Conservation (phyloP, 2,797 vertebrate genomes). For the Chelonia mydas region DNA sequence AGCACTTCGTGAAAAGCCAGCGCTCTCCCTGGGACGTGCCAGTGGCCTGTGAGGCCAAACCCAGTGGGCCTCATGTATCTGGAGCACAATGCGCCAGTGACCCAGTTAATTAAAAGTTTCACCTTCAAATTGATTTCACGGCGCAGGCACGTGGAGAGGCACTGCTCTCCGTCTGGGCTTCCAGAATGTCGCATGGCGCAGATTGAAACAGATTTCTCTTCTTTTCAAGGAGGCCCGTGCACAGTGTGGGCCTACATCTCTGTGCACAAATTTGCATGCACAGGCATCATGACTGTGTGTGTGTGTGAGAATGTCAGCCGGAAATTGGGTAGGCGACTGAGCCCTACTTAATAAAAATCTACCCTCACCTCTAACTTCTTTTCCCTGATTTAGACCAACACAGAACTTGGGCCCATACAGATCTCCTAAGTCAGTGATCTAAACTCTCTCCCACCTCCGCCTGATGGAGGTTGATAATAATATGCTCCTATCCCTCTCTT, state of each 20-base stretch:
- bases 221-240: neutral
- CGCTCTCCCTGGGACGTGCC: too few relatives aligned
- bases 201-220: neutral
- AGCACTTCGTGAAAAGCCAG: neutral
- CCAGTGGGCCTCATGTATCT: neutral
- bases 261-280: rapidly evolving
- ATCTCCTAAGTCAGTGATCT: neutral
- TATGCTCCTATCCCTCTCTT: neutral
- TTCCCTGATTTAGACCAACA: neutral
- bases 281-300: neutral
- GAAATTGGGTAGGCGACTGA: neutral
- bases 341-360: neutral
- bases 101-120: neutral
- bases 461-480: neutral
- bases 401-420: neutral
- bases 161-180: neutral
- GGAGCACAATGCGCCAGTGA: neutral
- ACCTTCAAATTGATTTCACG: neutral
- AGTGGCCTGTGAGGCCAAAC: neutral
- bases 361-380: rapidly evolving
- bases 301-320: rapidly evolving
- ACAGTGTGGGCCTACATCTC: neutral
- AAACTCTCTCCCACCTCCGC: neutral
- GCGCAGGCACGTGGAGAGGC: neutral
- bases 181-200: neutral